phyloP scores from a whole-genome alignment of 1,140 invertebrate species.

The Rhagoletis pomonella region DNA sequence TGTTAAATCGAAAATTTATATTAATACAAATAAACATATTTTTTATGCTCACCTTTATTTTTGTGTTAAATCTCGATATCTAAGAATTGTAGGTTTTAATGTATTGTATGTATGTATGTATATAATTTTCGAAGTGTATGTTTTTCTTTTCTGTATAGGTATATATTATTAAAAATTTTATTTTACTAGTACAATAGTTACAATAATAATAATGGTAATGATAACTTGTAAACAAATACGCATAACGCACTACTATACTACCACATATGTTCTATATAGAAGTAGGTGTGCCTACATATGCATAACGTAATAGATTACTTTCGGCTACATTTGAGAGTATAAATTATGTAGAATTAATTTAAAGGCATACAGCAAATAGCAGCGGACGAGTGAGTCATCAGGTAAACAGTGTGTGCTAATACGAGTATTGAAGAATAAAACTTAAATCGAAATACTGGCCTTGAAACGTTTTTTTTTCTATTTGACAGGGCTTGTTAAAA shows the following conservation, averaged over 20 bases:
- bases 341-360: conserved; percentile 18
- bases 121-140: conserved; percentile 13
- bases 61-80: neutral
- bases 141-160: neutral
- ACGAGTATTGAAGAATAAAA: neutral
- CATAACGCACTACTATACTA: neutral
- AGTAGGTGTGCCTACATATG: neutral
- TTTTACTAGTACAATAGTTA: neutral
- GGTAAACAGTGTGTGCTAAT: conserved; percentile 34
- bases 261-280: neutral
- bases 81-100: conserved; percentile 23
- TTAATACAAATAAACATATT: conserved; percentile 20
- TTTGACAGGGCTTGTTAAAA: neutral
- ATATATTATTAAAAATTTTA: conserved; percentile 18
- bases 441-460: neutral
- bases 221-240: neutral
- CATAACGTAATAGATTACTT: neutral
- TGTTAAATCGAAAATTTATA: conserved; percentile 42
- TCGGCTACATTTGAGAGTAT: neutral
- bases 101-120: conserved; percentile 9
- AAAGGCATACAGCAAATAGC: conserved; percentile 31
- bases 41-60: neutral
- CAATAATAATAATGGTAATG: neutral
- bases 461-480: neutral
- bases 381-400: conserved; percentile 43